Evolutionary conservation across 2,113 vertebrate species (phyloP).

Genomic region (Phylloscopus trochiloides): DNA sequence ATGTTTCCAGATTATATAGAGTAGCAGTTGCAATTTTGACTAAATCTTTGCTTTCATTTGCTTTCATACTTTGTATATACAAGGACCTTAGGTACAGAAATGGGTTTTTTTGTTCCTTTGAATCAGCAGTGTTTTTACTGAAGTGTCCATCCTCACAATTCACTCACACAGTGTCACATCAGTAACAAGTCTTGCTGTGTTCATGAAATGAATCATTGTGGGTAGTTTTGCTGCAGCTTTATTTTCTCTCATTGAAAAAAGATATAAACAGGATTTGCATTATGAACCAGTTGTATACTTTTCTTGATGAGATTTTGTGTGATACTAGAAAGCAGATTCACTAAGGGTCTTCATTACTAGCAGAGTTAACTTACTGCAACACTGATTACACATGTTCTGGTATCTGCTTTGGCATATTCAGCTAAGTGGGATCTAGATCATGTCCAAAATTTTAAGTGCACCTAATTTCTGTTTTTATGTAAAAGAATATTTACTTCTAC

Average conservation of each 20-base stretch:
- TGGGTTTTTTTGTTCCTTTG: neutral
- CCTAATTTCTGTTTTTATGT: neutral
- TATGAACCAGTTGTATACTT: neutral
- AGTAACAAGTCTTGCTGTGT: neutral
- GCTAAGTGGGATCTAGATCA: neutral
- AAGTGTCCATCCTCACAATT: neutral
- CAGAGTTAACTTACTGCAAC: neutral
- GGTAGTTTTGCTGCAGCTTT: neutral
- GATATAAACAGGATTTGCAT: neutral
- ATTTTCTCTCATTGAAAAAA: neutral
- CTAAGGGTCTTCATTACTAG: neutral
- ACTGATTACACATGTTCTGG: accelerated
- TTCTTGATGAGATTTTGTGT: neutral
- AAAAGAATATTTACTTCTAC: neutral
- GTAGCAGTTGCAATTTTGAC: neutral
- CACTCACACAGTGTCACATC: neutral
- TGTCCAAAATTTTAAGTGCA: neutral
- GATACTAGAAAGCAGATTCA: neutral
- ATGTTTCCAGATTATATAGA: neutral
- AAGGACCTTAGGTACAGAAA: neutral
- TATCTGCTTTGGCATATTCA: neutral
- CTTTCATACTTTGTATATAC: neutral
- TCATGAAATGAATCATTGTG: neutral
- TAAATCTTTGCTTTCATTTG: neutral
- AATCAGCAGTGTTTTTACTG: neutral